Evolutionary conservation across 1,140 invertebrate genomes (phyloP).

Genomic region (Aplysia californica): DNA sequence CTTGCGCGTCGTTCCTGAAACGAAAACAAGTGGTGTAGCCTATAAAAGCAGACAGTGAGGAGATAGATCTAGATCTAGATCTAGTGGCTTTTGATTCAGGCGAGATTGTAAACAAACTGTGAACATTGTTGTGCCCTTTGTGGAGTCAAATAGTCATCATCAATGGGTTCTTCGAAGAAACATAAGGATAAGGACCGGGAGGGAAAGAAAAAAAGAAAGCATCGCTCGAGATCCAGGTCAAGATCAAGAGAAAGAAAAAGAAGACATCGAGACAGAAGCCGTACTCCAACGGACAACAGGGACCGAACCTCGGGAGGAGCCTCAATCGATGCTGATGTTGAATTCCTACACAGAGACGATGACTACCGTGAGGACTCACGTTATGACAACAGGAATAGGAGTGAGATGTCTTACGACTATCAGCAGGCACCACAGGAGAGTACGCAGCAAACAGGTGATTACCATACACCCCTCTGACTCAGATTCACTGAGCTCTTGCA

Average conservation of each 20-base stretch:
- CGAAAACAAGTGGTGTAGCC: too few relatives aligned
- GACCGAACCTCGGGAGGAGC: neutral
- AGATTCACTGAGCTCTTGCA: too few relatives aligned
- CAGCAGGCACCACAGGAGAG: neutral
- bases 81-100: too few relatives aligned
- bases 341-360: slow-evolving; percentile 1
- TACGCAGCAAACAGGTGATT: too few relatives aligned
- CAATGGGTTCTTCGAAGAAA: slow-evolving; percentile 70
- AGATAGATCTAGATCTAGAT: too few relatives aligned
- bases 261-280: slow-evolving; percentile 29
- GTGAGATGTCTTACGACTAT: neutral
- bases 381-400: neutral
- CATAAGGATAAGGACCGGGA: slow-evolving; percentile 67
- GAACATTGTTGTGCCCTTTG: too few relatives aligned
- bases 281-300: neutral
- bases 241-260: slow-evolving; percentile 54
- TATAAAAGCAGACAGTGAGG: too few relatives aligned
- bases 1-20: too few relatives aligned
- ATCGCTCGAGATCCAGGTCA: slow-evolving; percentile 58
- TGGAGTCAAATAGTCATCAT: too few relatives aligned
- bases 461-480: too few relatives aligned
- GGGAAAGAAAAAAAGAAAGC: slow-evolving; percentile 59
- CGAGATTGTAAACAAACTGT: too few relatives aligned
- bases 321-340: too few relatives aligned
- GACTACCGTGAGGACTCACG: neutral